Percentiles rank a stretch among this genome's conserved stretches.
Conservation (phyloP, 2,113 vertebrate genomes). For the Corvus cornix region DNA sequence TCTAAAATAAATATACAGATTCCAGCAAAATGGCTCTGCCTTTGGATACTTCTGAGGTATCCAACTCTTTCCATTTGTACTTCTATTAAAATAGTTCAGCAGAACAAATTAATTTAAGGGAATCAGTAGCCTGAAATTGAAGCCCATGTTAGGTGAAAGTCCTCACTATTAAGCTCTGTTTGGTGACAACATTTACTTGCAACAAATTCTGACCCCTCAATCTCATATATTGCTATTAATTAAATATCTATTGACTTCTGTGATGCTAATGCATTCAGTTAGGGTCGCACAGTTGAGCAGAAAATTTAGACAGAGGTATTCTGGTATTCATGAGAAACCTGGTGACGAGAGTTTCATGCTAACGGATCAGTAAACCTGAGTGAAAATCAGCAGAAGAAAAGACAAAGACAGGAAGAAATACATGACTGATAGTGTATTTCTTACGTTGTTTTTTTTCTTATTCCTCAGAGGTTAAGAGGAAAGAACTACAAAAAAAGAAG, state of each 20-base stretch:
- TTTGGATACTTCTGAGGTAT: neutral
- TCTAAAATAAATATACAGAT: neutral
- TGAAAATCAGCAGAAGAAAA: neutral
- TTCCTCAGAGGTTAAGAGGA: neutral
- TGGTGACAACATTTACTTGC: neutral
- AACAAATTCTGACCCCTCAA: neutral
- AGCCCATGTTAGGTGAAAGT: neutral
- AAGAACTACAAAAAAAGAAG: neutral
- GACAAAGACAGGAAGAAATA: neutral
- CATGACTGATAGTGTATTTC: neutral
- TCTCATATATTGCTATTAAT: neutral
- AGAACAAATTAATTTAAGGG: neutral
- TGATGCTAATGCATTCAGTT: neutral
- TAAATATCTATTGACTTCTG: constrained; percentile 25
- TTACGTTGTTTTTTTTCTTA: neutral
- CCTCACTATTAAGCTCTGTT: neutral
- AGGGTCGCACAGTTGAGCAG: neutral
- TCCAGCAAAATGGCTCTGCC: neutral
- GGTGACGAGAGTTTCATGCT: neutral
- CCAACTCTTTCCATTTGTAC: neutral
- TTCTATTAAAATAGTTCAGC: neutral
- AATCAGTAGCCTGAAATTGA: neutral
- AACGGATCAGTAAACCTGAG: neutral
- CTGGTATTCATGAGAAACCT: constrained; percentile 31
- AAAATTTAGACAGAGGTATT: constrained; percentile 9